Base-by-base conservation (phyloP, 2,797 vertebrate genomes). In the Xiphorhynchus erythropygius region DNA sequence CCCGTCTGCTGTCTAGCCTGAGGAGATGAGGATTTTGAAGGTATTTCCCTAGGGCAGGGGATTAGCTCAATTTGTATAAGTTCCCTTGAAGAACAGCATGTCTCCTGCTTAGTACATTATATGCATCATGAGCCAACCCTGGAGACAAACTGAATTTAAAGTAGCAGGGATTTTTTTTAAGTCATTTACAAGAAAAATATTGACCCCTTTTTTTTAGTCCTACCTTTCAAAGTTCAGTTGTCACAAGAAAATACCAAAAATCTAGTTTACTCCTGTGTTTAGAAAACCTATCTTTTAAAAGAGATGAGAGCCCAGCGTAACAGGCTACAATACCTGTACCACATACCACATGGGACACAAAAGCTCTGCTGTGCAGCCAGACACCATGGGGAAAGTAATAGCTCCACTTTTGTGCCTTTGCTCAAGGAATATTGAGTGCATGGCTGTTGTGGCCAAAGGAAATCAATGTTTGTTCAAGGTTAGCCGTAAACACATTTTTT, bases 91-190 rank as follows among this genome's bases (percentile, higher is more conserved):
- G 52, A 83, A 69, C 33, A 73, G 39, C 30, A 77, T 76, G 42
- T 53, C 73, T 83, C 35, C 56, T 60, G 22, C 22, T 57, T 69
- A 64, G 42, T 14, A 60, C 17, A 19, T 35, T 67, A 57, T 17
- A 47, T 2, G 2, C 16, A 63, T 49, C 1, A 6, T 2, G 3
- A 10, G 3, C 13, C 63, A 89, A 5, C 33, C 39, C 21, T 37
- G 30, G 53, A 94, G 73, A 8, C 6, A 5, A 83, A 47, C 39
- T n/a, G 71, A 89, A 83, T 73, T 73, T 85, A 50, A 89, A 85
- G 32, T 8, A 80, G 39, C 16, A 59, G 19, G 12, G 14, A 50
- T 56, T 1, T 46, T 46, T 64, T 56, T 1, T 33, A 64, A 35
- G 11, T 53, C 7, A 64, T 4, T 56, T 3, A 0, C 25, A 79